Evolutionary conservation across 2,113 vertebrate species (phyloP), one percentile per base, ranked within the genome.

Genomic region (Brachyhypopomus gauderio): DNA sequence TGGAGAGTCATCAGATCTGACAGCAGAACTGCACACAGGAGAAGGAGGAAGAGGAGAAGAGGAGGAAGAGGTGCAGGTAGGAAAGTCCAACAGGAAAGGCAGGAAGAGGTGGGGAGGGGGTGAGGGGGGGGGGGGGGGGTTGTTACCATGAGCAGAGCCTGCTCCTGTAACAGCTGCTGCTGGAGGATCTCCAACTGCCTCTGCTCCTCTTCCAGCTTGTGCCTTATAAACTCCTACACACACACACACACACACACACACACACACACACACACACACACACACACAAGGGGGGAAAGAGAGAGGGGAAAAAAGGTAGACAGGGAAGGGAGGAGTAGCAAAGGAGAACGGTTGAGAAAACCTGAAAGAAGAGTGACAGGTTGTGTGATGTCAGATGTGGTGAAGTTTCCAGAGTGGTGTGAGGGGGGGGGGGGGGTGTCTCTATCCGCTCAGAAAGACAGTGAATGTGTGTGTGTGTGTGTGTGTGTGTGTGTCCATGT

Each of bases 151-250:
- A 97, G 95, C 83, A 97, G 91, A 36, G 96, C 96, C 90, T 97
- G 96, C 90, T 97, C 96, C 93, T 97, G 96, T 86, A 97, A 95
- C 88, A 97, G 88, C 93, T 97, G 96, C 93, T 97, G 96, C 91
- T 97, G 96, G 69, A 97, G 95, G 86, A 96, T 96, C 91, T 97
- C 96, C 91, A 97, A 94, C 90, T 97, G 96, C 69, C 96, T 92
- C 92, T 97, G 96, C 89, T 97, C 96, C 86, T 97, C 96, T 89
- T 97, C 96, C 91, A 97, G 94, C 92, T 96, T 96, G 88, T 96
- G 95, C 89, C 96, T 95, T 85, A 97, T 97, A 92, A 96, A 97
- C 85, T 97, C 96, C 96, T 96, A 91, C 82, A 86, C 81, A 90
- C 82, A 4, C 4, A 59, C 56, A 78, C 52, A 55, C 59, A 75